Evolutionary conservation across 2,113 vertebrate species (phyloP).

Genomic region (Aramus guarauna): DNA sequence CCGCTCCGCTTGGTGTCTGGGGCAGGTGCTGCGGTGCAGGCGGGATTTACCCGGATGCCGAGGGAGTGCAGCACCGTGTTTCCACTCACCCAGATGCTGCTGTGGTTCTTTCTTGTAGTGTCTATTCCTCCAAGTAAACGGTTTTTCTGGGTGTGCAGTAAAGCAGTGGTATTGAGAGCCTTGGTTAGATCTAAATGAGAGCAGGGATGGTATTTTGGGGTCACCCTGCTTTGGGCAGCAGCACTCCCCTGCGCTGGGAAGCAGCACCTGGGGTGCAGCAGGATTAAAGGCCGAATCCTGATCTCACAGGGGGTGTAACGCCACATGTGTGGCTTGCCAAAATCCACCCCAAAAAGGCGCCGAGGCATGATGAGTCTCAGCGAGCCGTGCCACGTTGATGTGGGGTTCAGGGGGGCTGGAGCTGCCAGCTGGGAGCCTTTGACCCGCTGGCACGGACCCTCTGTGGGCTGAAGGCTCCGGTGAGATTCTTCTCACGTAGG

Average conservation of each 20-base stretch:
- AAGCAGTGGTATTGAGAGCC: not conserved
- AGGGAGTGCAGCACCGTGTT: fast-evolving
- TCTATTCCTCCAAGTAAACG: not conserved
- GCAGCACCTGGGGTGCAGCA: fast-evolving
- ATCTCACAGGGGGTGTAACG: not conserved
- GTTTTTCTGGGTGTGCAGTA: not conserved
- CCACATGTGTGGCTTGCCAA: not conserved
- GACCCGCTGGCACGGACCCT: not conserved
- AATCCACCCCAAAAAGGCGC: not conserved
- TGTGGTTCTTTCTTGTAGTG: not conserved
- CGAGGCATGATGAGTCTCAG: fast-evolving
- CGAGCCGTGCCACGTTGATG: not conserved
- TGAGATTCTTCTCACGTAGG: not conserved
- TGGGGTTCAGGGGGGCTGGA: not conserved
- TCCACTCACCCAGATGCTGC: not conserved
- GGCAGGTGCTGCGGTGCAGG: not conserved
- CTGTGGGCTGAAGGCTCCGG: not conserved
- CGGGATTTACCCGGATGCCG: fast-evolving
- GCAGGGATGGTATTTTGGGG: not conserved
- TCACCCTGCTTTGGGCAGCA: not conserved
- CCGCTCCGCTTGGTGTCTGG: not conserved
- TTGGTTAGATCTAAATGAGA: not conserved
- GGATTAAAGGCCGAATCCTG: not conserved
- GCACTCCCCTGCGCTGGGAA: not conserved
- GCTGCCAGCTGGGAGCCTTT: not conserved